These are phyloP conservation scores for Gambelia wislizenii DNA, from an alignment of 2,797 vertebrate genomes.

Conservation along the genomic window DNA sequence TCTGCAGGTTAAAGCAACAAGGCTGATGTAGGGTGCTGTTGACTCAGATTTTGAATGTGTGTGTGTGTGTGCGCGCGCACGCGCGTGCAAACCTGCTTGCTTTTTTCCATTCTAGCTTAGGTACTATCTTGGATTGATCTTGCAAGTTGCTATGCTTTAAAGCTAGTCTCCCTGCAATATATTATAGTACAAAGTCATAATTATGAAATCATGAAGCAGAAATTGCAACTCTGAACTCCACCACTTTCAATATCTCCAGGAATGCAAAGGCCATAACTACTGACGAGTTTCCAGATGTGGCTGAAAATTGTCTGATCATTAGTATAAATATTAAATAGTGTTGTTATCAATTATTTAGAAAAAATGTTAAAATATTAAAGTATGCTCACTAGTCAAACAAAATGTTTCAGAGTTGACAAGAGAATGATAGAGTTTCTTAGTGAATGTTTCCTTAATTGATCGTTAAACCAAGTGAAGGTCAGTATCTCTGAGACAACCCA, in stretches of 20 bases:
- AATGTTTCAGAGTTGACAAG: conserved; percentile 8
- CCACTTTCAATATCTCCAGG: background rate
- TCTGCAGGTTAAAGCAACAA: background rate
- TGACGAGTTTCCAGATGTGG: background rate
- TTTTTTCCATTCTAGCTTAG: background rate
- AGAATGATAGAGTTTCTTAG: background rate
- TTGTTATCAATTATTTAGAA: conserved; percentile 22
- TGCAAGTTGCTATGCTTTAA: background rate
- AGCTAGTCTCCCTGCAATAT: background rate
- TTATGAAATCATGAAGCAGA: background rate
- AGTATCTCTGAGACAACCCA: background rate
- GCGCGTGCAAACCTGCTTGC: background rate
- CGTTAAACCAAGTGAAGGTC: conserved; percentile 25
- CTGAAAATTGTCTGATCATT: conserved; percentile 1
- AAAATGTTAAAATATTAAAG: conserved; percentile 26
- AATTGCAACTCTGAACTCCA: background rate
- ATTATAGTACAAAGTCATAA: background rate
- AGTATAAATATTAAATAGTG: conserved; percentile 24
- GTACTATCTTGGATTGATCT: no score
- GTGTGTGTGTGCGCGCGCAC: background rate
- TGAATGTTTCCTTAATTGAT: conserved; percentile 9
- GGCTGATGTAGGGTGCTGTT: background rate
- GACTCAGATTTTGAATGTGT: background rate
- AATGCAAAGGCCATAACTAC: background rate
- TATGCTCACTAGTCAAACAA: conserved; percentile 4